Evolutionary conservation across 2,888 invertebrate species (phyloP), one percentile per base, ranked within the genome.

Genomic region (Scrobipalpa atriplicella): DNA sequence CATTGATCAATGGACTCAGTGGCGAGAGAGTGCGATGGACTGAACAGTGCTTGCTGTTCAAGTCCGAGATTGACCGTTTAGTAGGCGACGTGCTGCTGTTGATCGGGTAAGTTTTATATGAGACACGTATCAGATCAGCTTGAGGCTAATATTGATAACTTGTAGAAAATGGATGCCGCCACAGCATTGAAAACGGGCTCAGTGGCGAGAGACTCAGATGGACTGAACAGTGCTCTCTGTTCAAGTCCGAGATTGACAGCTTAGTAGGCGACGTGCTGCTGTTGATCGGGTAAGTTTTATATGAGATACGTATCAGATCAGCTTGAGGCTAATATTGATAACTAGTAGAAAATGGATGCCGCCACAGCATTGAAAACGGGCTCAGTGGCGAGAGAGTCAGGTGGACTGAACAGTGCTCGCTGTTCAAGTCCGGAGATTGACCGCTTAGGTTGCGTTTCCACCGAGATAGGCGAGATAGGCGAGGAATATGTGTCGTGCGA

Each of bases 21-120:
- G 98, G 97, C 0, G 98, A 98, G 86, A 94, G 96, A 77, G 86
- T 96, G 8, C 94, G 98, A 58, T 98, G 98, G 98, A 98, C 97
- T 0, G 96, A 97, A 73, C 97, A 97, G 80, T 95, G 96, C 51
- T 95, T 96, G 2, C 94, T 94, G 13, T 98, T 98, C 83, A 96
- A 96, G 81, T 95, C 95, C 0, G 97, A 98, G 93, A 98, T 95
- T 0, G 96, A 97, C 72, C 93, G 97, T 61, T 93, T 98, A 0
- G 95, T 98, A 13, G 98, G 98, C 0, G 98, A 98, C 83, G 95
- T 96, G 0, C 82, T 98, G 16, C 86, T 97, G 62, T 91, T 97
- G 16, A 95, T 96, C 2, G 96, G 95, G 94, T 92, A 60, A 21
- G 21, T 19, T 16, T 47, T 47, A 47, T 3, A 43, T 13, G 47